Base-by-base conservation (phyloP, 1,140 invertebrate genomes). In the Aphidius ervi region DNA sequence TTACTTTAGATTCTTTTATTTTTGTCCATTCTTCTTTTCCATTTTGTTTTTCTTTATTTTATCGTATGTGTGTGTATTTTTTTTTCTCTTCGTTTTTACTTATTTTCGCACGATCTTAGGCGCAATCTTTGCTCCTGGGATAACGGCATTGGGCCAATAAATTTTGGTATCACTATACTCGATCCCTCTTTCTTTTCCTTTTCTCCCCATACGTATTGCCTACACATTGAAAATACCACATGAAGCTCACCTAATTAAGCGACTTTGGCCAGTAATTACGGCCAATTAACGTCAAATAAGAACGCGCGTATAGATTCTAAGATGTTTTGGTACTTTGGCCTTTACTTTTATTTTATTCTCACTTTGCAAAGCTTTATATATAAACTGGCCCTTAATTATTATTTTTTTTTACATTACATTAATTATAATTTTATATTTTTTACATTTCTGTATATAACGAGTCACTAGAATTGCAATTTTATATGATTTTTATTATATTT, bases 211-310 rank as follows among this genome's bases (percentile, higher is more conserved):
- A 8, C 7, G 6, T 54, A 42, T 9, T 23, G 39, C 9, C 41
- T 52, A 31, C 31, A 4, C 40, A 37, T 43, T 43, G 2, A 39
- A 10, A 54, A 54, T 48, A 42, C 46, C 58, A 16, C 16, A 61
- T 37, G 65, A 43, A 39, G 53, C 59, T 66, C 68, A 64, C 60
- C 67, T 74, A 76, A 76, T 75, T 75, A 74, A 76, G 73, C 70
- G 68, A 68, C 60, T 76, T 74, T 65, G 67, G 68, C 66, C 66
- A 67, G 64, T 74, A 74, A 76, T 74, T 76, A 74, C 67, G 68
- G 68, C 73, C 73, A 74, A 75, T 76, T 76, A 76, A 74, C 67
- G 72, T 75, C 72, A 73, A 71, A 70, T 63, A 70, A 63, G 63
- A 56, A 61, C 69, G 69, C 61, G 56, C 55, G 42, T 54, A 16